Evolutionary conservation across 1,140 invertebrate genomes (phyloP).

Genomic region (Octopus bimaculoides): DNA sequence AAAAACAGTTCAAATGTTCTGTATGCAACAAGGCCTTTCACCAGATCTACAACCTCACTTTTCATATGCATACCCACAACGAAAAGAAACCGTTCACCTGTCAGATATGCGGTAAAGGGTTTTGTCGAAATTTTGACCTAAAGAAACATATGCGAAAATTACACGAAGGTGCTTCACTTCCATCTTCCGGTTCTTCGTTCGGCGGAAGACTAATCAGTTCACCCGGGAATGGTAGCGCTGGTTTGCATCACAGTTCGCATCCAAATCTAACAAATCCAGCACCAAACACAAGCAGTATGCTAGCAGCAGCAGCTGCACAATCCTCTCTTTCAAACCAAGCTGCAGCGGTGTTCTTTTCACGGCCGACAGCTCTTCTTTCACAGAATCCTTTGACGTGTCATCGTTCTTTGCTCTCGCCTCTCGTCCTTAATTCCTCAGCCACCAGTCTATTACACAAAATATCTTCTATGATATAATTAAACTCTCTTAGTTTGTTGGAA

Average conservation of each 20-base stretch:
- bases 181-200: slow-evolving; percentile 3
- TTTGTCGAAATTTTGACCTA: slow-evolving; percentile 24
- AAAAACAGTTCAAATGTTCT: slow-evolving; percentile 19
- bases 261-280: slow-evolving; percentile 6
- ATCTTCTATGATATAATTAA: slow-evolving; percentile 34
- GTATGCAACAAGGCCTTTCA: slow-evolving; percentile 23
- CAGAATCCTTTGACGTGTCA: slow-evolving; percentile 26
- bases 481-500: too few relatives aligned
- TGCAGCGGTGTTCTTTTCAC: slow-evolving; percentile 16
- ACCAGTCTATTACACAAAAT: slow-evolving; percentile 37
- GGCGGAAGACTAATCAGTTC: neutral
- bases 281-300: slow-evolving; percentile 11
- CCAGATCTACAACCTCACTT: slow-evolving; percentile 18
- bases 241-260: neutral
- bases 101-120: slow-evolving; percentile 28
- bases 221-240: slow-evolving; percentile 7
- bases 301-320: slow-evolving; percentile 25
- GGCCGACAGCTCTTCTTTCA: neutral
- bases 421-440: slow-evolving; percentile 31
- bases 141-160: slow-evolving; percentile 68
- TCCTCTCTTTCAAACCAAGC: slow-evolving; percentile 25
- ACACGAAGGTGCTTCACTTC: slow-evolving; percentile 61
- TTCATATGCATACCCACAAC: slow-evolving; percentile 28
- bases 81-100: slow-evolving; percentile 29
- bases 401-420: slow-evolving; percentile 33